phyloP scores from a whole-genome alignment of 2,888 invertebrate species.

The Argyresthia goedartella region DNA sequence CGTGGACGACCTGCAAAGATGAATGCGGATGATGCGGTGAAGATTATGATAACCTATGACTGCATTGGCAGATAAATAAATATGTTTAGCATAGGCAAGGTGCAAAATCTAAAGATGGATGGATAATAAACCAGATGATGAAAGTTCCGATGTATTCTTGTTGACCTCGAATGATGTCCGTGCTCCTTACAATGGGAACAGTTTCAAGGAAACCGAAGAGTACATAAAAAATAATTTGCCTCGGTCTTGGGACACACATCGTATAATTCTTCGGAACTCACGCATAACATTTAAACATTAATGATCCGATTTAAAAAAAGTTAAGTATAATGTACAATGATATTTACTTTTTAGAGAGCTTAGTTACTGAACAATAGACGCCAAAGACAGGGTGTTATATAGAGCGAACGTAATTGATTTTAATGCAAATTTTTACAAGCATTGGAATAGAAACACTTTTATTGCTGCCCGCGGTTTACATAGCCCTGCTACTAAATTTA shows the following conservation, averaged over 20 bases:
- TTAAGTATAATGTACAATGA: too few relatives aligned
- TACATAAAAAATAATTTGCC: constrained; percentile 34
- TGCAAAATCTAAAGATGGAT: too few relatives aligned
- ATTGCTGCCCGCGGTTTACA: constrained; percentile 28
- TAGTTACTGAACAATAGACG: too few relatives aligned
- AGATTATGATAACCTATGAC: background rate
- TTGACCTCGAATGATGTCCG: background rate
- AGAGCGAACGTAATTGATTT: too few relatives aligned
- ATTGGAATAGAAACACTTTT: constrained; percentile 14
- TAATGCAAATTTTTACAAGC: too few relatives aligned
- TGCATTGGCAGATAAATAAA: constrained; percentile 2
- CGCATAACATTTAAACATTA: constrained; percentile 12
- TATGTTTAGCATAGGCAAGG: background rate
- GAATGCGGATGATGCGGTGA: too few relatives aligned
- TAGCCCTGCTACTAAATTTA: constrained; percentile 30
- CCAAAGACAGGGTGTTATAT: too few relatives aligned
- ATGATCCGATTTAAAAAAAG: background rate
- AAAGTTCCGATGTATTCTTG: too few relatives aligned
- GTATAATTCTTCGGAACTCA: constrained; percentile 17
- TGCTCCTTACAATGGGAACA: constrained; percentile 6
- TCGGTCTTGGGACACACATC: constrained; percentile 16
- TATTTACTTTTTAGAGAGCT: too few relatives aligned
- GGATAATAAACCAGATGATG: too few relatives aligned
- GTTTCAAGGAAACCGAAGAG: constrained; percentile 13
- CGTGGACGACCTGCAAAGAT: too few relatives aligned